Evolutionary conservation across 2,113 vertebrate species (phyloP).

Genomic region (Sinocyclocheilus anophthalmus): DNA sequence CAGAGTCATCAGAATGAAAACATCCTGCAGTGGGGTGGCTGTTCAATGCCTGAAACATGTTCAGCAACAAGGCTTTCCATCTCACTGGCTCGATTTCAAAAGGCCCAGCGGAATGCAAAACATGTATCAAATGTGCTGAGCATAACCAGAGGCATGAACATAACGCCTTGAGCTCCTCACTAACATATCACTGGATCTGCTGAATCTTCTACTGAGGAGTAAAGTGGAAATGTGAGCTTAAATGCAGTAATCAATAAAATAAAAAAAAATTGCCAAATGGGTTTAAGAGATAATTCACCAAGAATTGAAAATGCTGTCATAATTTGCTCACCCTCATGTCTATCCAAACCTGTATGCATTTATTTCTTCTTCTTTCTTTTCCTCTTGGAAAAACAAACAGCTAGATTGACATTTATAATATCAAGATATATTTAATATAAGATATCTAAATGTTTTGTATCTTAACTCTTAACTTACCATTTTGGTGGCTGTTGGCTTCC

Average conservation of each 20-base stretch:
- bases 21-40: slow-evolving; percentile 77
- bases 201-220: neutral
- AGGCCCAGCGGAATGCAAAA: slow-evolving; percentile 74
- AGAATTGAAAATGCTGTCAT: neutral
- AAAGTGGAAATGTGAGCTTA: neutral
- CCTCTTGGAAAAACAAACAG: too few relatives aligned
- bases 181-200: slow-evolving; percentile 8
- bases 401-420: neutral
- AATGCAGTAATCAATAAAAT: neutral
- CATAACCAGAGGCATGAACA: slow-evolving; percentile 63
- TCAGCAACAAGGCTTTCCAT: slow-evolving; percentile 74
- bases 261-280: neutral
- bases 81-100: slow-evolving; percentile 74
- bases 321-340: neutral
- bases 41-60: slow-evolving; percentile 75
- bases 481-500: neutral
- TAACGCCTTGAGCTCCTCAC: slow-evolving; percentile 62
- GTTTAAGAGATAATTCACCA: too few relatives aligned
- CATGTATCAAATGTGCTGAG: slow-evolving; percentile 73
- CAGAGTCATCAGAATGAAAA: slow-evolving; percentile 75
- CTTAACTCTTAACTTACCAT: too few relatives aligned
- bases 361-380: too few relatives aligned
- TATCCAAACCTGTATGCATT: neutral
- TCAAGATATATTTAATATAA: too few relatives aligned
- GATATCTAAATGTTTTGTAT: neutral